Evolutionary conservation across 2,888 invertebrate species (phyloP), one percentile per base, ranked within the genome.

Genomic region (Melinaea menophilus): DNA sequence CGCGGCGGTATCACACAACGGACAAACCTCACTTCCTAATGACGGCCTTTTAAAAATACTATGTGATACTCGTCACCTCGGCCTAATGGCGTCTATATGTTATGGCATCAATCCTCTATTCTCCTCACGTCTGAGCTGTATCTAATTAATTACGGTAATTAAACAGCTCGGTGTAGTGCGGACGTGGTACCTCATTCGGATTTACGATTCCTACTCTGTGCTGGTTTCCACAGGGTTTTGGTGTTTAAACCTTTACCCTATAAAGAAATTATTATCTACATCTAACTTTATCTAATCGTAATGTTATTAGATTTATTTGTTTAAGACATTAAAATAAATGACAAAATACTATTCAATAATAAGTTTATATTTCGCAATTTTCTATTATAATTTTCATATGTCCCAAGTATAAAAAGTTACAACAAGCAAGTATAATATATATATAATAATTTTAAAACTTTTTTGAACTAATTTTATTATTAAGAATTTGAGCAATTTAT

Each of bases 131-230:
- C 88, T 81, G 79, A 81, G 80, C 82, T 73, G 76, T 84, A 81
- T 86, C 86, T 85, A 86, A 90, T 90, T 90, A 88, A 89, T 90
- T 90, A 88, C 85, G 84, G 85, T 85, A 89, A 90, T 90, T 90
- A 88, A 87, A 85, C 86, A 83, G 75, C 73, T 78, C 76, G 79
- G 81, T 82, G 78, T 79, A 78, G 79, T 76, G 71, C 71, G 74
- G 73, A 75, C 73, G 72, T 78, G 75, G 71, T 73, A 70, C 74
- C 70, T 72, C 75, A 69, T 68, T 69, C 67, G 69, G 72, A 73
- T 73, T 75, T 72, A 75, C 70, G 75, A 78, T 75, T 75, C 75
- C 70, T 70, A 72, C 68, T 31, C 31, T 51, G 22, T 51, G 5
- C 46, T n/a, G 46, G 3, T 46, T n/a, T n/a, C 46, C n/a, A n/a